These are phyloP conservation scores for Galleria mellonella DNA, from an alignment of 1,140 invertebrate species.

Conservation along the genomic window DNA sequence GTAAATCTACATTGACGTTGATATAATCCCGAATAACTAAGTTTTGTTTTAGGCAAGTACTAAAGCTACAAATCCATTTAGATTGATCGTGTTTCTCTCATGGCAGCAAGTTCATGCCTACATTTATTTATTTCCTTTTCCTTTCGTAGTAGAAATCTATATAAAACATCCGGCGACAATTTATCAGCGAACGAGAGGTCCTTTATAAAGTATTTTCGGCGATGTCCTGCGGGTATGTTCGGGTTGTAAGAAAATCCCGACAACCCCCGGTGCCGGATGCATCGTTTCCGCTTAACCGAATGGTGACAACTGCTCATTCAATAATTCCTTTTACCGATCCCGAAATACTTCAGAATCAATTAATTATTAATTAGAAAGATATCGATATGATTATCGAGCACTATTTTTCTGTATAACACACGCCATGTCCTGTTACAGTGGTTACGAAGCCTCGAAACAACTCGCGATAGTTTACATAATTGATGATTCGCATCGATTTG, in stretches of 20 bases:
- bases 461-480: too few relatives aligned
- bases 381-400: not conserved
- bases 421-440: too few relatives aligned
- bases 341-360: not conserved
- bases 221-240: slow-evolving; percentile 20
- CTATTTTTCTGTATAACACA: too few relatives aligned
- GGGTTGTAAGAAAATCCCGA: slow-evolving; percentile 19
- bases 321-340: slow-evolving; percentile 6
- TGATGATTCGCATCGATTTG: too few relatives aligned
- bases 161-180: slow-evolving; percentile 24
- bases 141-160: slow-evolving; percentile 14
- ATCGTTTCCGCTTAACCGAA: slow-evolving; percentile 16
- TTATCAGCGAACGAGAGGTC: slow-evolving; percentile 18
- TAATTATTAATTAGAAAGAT: not conserved
- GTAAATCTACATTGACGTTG: too few relatives aligned
- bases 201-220: slow-evolving; percentile 25
- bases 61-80: too few relatives aligned
- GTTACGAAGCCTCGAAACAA: too few relatives aligned
- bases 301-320: slow-evolving; percentile 14
- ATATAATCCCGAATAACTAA: too few relatives aligned
- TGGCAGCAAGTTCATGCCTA: not conserved
- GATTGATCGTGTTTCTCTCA: too few relatives aligned
- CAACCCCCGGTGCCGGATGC: slow-evolving; percentile 18
- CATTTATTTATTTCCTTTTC: not conserved
- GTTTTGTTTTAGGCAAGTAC: too few relatives aligned